Percentiles rank a stretch among this genome's conserved stretches.
Evolutionary conservation across 2,797 vertebrate species (phyloP).

Genomic region (Onychomys leucogaster): DNA sequence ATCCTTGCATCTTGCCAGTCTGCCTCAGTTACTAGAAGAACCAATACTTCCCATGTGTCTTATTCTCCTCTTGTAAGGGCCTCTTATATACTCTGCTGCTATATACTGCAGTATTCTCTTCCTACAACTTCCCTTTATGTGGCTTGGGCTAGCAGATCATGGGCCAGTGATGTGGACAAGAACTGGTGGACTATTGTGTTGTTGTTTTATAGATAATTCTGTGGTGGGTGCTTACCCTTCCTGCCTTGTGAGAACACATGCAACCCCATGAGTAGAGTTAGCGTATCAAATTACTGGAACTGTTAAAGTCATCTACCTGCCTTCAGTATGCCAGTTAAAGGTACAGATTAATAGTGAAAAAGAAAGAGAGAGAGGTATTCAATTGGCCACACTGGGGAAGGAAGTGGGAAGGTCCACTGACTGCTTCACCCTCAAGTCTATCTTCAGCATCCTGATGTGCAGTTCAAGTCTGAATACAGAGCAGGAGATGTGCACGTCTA

Average conservation of each 20-base stretch:
- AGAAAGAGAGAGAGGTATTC: neutral
- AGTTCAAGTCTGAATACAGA: neutral
- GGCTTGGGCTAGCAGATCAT: rapidly evolving
- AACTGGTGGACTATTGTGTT: rapidly evolving
- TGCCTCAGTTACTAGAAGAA: neutral
- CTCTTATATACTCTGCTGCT: neutral
- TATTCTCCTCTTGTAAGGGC: neutral
- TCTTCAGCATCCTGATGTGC: neutral
- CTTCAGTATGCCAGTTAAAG: neutral
- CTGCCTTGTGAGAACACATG: neutral
- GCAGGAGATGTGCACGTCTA: neutral
- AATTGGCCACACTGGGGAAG: neutral
- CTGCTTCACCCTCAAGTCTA: neutral
- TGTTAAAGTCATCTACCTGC: neutral
- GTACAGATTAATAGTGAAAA: neutral
- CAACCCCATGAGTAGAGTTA: neutral
- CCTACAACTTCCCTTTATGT: neutral
- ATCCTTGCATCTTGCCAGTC: too few relatives aligned
- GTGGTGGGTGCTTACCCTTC: neutral
- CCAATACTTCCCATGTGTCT: neutral
- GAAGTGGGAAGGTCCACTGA: too few relatives aligned
- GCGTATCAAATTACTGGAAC: neutral
- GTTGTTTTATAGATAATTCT: neutral
- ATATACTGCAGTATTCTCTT: too few relatives aligned
- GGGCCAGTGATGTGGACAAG: neutral